Conservation (phyloP, 37 sponge, comb jelly and placozoan genomes). For the Lycopodina hypogea region DNA sequence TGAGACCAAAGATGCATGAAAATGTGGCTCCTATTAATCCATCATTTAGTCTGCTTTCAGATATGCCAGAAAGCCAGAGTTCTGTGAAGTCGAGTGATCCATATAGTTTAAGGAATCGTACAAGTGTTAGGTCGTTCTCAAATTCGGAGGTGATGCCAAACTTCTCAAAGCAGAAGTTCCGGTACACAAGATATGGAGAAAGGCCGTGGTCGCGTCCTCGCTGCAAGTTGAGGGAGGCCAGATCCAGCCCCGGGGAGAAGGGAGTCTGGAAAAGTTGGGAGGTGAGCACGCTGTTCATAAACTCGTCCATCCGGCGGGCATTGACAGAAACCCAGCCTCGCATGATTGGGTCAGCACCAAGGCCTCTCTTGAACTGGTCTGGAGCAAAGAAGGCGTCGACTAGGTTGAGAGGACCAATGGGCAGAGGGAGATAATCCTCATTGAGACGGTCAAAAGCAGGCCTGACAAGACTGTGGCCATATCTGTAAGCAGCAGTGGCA, state of each 20-base stretch:
- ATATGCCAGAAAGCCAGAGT: constrained; percentile 74
- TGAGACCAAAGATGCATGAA: constrained; percentile 84
- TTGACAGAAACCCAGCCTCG: constrained; percentile 59
- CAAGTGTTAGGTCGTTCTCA: constrained; percentile 23
- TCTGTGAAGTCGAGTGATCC: constrained; percentile 59
- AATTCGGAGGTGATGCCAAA: constrained; percentile 14
- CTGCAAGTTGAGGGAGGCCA: constrained; percentile 85
- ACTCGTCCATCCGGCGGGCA: constrained; percentile 68
- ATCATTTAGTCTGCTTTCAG: constrained; percentile 68
- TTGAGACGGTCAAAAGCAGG: constrained; percentile 65
- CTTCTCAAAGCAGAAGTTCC: constrained; percentile 59
- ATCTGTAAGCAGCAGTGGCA: constrained; percentile 86
- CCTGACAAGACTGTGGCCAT: constrained; percentile 82
- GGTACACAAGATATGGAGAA: constrained; percentile 63
- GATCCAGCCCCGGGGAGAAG: constrained; percentile 49
- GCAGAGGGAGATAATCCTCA: constrained; percentile 27
- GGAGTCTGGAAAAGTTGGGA: constrained; percentile 56
- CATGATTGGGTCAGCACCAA: constrained; percentile 72
- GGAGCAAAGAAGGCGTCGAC: constrained; percentile 70
- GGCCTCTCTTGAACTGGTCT: constrained; percentile 36
- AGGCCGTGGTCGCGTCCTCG: constrained; percentile 90
- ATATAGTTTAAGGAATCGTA: constrained; percentile 52
- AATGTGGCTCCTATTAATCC: constrained; percentile 79
- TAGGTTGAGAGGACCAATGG: constrained; percentile 55
- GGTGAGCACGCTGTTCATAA: constrained; percentile 64